Evolutionary conservation across 2,113 vertebrate genomes (phyloP), one percentile per base, ranked within the genome.

Genomic region (Gobius niger): DNA sequence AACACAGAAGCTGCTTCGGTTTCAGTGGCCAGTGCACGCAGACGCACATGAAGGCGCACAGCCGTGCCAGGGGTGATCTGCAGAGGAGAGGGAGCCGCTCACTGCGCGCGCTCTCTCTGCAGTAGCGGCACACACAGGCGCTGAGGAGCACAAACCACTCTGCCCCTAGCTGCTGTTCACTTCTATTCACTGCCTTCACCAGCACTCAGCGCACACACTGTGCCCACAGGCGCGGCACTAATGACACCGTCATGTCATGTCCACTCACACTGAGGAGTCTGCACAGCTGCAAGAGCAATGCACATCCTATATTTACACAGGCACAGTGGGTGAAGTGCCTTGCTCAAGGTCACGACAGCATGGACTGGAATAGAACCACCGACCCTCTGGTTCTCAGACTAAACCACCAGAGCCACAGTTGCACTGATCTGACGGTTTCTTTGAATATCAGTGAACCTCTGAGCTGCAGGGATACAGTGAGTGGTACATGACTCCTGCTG

Each of bases 201-300:
- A 7, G 54, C 18, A 13, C 24, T 34, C 24, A 34, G 24, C 7
- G 54, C 54, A 57, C 54, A 14, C 54, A 14, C 54, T 57, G 24
- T 57, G 54, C 54, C 54, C 24, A 57, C 11, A 3, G 54, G 54
- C 54, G 24, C 54, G 24, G 19, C 54, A 40, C 54, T 57, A 57
- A 57, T 14, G 7, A 57, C 53, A 34, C 54, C 54, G 24, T 14
- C 54, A 57, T 57, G 54, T 57, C 54, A 34, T 40, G 54, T 57
- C 54, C 54, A 57, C 9, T 24, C 16, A 54, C 5, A 24, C 18
- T 24, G 52, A 54, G 52, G 9, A 24, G 18, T 3, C 10, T 10
- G 52, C 10, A 54, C 52, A 54, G 52, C 18, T 24, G 52, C 52
- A 12, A 54, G 52, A 54, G 24, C 24, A 34, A 34, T 34, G 24